Evolutionary conservation across 2,888 invertebrate species (phyloP).

Genomic region (Dorcus parallelipipedus): DNA sequence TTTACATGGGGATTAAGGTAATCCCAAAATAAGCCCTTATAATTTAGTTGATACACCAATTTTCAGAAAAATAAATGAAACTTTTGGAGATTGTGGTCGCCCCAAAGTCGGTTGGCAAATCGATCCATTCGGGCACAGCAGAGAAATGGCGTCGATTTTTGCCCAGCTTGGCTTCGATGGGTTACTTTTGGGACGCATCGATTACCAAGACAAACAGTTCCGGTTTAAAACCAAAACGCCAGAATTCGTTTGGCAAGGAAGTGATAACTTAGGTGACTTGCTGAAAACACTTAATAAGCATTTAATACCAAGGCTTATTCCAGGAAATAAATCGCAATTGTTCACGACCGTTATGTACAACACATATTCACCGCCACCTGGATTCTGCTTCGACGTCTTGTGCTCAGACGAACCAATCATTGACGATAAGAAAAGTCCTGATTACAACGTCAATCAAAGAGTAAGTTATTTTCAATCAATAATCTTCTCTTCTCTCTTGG

Average conservation of each 20-base stretch:
- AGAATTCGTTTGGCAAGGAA: constrained; percentile 84
- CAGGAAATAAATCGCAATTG: constrained; percentile 64
- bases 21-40: too few relatives aligned
- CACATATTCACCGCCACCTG: constrained; percentile 78
- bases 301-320: constrained; percentile 13
- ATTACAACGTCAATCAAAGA: constrained; percentile 75
- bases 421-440: constrained; percentile 75
- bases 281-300: background rate
- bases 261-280: constrained; percentile 62
- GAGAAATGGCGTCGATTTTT: constrained; percentile 79
- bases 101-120: constrained; percentile 80
- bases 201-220: constrained; percentile 75
- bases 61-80: constrained; percentile 54
- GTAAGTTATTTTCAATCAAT: constrained; percentile 50
- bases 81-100: constrained; percentile 68
- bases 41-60: background rate
- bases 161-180: constrained; percentile 88
- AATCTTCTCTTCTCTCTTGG: background rate
- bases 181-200: constrained; percentile 79
- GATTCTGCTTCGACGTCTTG: constrained; percentile 89
- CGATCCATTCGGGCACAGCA: constrained; percentile 83
- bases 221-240: constrained; percentile 60
- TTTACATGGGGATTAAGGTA: constrained; percentile 72
- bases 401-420: constrained; percentile 84
- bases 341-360: constrained; percentile 84